Conservation (phyloP, 2,888 invertebrate species). For the Chrysolina americana region DNA sequence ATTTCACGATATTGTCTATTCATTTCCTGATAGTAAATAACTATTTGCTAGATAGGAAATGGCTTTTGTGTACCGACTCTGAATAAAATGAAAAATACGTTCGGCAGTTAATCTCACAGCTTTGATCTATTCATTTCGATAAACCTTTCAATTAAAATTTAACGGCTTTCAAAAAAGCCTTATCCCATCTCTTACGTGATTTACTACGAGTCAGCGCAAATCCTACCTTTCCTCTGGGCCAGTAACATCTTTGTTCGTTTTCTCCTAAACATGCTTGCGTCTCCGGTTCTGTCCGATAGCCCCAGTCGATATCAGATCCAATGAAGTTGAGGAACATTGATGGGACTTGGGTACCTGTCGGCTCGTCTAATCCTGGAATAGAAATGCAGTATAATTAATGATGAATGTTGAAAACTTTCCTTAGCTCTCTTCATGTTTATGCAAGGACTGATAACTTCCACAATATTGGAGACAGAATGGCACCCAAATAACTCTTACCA, state of each 20-base stretch:
- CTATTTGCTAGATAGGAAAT: background rate
- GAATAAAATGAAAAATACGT: background rate
- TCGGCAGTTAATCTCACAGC: background rate
- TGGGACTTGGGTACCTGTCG: slow-evolving; percentile 90
- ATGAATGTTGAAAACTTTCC: no score
- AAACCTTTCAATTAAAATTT: slow-evolving; percentile 9
- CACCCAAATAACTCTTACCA: no score
- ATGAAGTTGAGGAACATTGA: slow-evolving; percentile 92
- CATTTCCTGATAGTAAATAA: background rate
- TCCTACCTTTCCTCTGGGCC: slow-evolving; percentile 87
- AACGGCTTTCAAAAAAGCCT: background rate
- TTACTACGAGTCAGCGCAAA: slow-evolving; percentile 19
- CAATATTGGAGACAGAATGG: background rate
- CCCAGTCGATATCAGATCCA: slow-evolving; percentile 91
- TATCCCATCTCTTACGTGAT: slow-evolving; percentile 27
- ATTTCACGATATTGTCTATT: background rate
- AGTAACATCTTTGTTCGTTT: slow-evolving; percentile 80
- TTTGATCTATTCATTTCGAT: slow-evolving; percentile 16
- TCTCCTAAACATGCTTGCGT: slow-evolving; percentile 82
- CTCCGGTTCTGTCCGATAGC: slow-evolving; percentile 89
- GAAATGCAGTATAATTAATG: background rate
- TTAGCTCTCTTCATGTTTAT: background rate
- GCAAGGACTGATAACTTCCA: background rate
- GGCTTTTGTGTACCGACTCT: background rate
- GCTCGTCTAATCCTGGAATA: slow-evolving; percentile 82